Base-by-base conservation (phyloP, 2,797 vertebrate species). In the Cephalopachus bancanus region DNA sequence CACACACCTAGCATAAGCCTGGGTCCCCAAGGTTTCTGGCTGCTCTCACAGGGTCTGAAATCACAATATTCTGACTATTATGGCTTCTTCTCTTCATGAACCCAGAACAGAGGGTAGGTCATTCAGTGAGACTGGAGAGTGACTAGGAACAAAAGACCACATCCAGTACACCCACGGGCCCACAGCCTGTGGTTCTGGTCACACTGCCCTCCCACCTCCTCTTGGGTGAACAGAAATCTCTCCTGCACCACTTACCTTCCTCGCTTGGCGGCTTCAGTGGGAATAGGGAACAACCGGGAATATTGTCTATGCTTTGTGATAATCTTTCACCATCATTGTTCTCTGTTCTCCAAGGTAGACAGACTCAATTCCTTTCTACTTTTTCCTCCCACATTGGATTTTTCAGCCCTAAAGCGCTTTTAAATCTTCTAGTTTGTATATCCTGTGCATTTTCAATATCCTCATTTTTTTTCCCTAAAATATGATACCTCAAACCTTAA, bases 111-210 rank as follows among this genome's bases (percentile, higher is more conserved):
- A 10, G 44, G 10, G 11, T 2, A 28, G 15, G 74, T 10, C 33
- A 3, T 3, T 60, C 15, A 6, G 30, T 6, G 33, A 53, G 30
- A 37, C 7, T 11, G 53, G 55, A 64, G 28, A 7, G 30, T 1
- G 11, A 33, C 0, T 17, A 3, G 10, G 14, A 33, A 33, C 9
- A 12, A 28, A 10, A 11, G 3, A 33, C 19, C 0, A 20, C 0
- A 0, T 12, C 51, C 53, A 1, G 28, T 49, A 3, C 4, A 28
- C 24, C 57, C 22, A 14, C 26, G 10, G 26, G 26, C 60, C 80
- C 24, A 16, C 0, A 3, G 37, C 80, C 33, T 16, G 0, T 0
- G 5, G 17, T 15, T 16, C 19, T 6, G 12, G 3, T 20, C 65
- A 3, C 3, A 8, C 14, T 3, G 9, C 30, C 76, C 19, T 3